Base-by-base conservation (phyloP, 1,140 invertebrate genomes). In the Pomacea maculata region DNA sequence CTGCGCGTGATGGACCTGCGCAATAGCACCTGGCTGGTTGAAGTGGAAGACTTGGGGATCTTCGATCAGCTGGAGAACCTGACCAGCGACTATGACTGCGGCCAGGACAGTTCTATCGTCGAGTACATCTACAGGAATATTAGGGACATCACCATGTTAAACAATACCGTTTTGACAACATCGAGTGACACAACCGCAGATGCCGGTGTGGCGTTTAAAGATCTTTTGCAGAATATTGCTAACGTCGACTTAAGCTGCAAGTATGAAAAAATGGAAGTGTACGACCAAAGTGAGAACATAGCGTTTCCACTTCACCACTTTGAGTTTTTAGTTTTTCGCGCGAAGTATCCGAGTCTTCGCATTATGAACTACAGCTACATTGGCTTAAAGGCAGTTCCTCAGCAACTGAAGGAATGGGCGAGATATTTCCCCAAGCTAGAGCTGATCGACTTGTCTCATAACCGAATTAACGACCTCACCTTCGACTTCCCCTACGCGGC, bases 1-100 rank as follows among this genome's bases (percentile, higher is more conserved):
- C 71, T 87, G 25, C 79, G 80, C 63, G 80, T 85, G 54, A 25
- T 84, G 55, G 85, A 86, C 68, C 63, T 83, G 45, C 82, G 70
- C 14, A 54, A 81, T 61, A 79, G 79, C 29, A 19, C 15, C 1
- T 83, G 82, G 82, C 17, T 81, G 14, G 52, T 70, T 12, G 54
- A 65, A 29, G 21, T 52, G 0, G 45, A 4, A n/a, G 19, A 54
- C 29, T n/a, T 70, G 3, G 0, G 15, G n/a, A 52, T 72, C n/a
- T 12, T 5, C 15, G 65, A 0, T 0, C n/a, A 85, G 57, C 14
- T 73, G 12, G 29, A 81, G n/a, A 80, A 71, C 34, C 71, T 81
- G n/a, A 85, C 79, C 61, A 81, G 79, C 68, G 78, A 83, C 7
- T 86, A 80, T 73, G 83, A 85, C 15, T 86, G 85, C 75, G 84